Evolutionary conservation across 2,113 vertebrate genomes (phyloP).

Genomic region (Otocyon megalotis): DNA sequence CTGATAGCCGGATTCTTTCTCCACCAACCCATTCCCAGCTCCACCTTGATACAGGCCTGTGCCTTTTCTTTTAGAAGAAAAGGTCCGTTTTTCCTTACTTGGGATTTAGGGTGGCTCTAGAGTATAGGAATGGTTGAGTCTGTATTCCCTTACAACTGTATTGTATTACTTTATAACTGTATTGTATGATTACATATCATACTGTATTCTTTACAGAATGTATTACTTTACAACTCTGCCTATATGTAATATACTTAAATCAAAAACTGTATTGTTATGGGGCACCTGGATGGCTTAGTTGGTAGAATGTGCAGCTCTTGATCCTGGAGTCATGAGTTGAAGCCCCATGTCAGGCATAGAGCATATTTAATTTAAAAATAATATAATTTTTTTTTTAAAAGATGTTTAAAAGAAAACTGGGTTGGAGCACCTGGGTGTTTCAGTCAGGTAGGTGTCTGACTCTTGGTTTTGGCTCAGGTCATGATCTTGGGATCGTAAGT

Average conservation of each 20-base stretch:
- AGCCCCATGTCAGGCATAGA: background rate
- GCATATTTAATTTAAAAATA: background rate
- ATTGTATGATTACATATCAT: too few species aligned
- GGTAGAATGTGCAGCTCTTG: background rate
- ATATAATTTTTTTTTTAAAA: background rate
- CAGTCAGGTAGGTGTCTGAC: background rate
- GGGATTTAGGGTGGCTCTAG: background rate
- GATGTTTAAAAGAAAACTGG: background rate
- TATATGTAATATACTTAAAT: background rate
- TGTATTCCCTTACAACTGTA: too few species aligned
- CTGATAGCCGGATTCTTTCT: background rate
- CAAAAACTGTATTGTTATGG: background rate
- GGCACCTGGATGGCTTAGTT: background rate
- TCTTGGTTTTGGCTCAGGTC: background rate
- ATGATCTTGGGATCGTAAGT: background rate
- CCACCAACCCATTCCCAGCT: background rate
- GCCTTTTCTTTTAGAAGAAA: background rate
- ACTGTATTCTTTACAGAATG: too few species aligned
- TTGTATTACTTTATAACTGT: too few species aligned
- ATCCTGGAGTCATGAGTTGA: background rate
- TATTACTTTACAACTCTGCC: background rate
- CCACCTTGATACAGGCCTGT: background rate
- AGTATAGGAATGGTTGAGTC: background rate
- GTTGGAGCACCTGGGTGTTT: background rate
- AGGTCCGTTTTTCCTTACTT: background rate